These are phyloP conservation scores for Acanthis flammea DNA, from an alignment of 2,797 vertebrate species.

Conservation along the genomic window DNA sequence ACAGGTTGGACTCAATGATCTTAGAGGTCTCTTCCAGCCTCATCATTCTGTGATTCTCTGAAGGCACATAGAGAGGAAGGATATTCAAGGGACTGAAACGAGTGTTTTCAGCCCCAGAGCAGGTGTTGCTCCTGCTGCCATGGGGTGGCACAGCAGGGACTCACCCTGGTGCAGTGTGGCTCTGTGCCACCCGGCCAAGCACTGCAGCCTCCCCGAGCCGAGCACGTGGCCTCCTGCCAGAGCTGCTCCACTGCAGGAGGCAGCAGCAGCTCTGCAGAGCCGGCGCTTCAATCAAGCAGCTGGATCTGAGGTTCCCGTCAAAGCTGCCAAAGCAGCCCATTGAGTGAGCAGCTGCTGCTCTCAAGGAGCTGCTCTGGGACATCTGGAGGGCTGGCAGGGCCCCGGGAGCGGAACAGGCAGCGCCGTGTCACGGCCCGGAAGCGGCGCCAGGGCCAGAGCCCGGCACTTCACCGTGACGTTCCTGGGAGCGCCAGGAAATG, in stretches of 20 bases:
- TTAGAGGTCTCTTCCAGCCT: not conserved
- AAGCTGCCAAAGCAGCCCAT: slow-evolving; percentile 37
- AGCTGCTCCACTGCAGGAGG: not conserved
- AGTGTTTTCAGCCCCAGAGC: not conserved
- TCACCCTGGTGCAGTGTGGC: not conserved
- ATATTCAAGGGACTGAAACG: not conserved
- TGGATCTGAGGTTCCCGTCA: not conserved
- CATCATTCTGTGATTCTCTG: not conserved
- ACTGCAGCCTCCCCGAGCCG: rapidly evolving
- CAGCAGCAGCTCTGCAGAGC: not conserved
- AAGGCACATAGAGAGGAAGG: not conserved
- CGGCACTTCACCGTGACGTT: not conserved
- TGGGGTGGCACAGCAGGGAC: not conserved
- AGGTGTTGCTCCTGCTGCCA: not conserved
- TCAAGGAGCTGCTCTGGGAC: slow-evolving; percentile 26
- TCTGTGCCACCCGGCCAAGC: not conserved
- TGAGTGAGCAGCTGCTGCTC: slow-evolving; percentile 42
- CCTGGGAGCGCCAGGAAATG: slow-evolving; percentile 16
- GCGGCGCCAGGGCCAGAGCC: not conserved
- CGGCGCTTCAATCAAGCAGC: not conserved
- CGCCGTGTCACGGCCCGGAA: not conserved
- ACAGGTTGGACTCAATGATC: too few species aligned
- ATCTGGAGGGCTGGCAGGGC: slow-evolving; percentile 48
- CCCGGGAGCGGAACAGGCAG: not conserved
- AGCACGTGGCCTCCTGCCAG: not conserved